phyloP scores from a whole-genome alignment of 2,888 invertebrate genomes.

The Gastrophysa polygoni region DNA sequence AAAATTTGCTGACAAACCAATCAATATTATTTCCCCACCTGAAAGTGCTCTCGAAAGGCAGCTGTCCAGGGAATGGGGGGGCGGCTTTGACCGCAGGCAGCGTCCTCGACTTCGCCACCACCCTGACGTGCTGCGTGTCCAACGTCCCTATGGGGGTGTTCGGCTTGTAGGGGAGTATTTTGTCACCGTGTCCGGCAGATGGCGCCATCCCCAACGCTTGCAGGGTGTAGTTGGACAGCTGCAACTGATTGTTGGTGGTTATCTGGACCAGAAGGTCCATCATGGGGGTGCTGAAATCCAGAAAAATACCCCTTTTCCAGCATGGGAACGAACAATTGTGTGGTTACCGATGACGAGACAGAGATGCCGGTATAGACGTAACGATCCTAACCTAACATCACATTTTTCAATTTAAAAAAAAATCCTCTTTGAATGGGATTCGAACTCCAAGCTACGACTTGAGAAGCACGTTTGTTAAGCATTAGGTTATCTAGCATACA shows the following conservation, averaged over 20 bases:
- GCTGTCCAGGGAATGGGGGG: conserved; percentile 51
- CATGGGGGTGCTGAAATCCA: conserved; percentile 70
- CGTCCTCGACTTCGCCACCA: conserved; percentile 51
- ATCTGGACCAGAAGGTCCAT: conserved; percentile 78
- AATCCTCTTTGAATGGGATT: too few relatives aligned
- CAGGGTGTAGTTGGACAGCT: conserved; percentile 69
- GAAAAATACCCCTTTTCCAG: too few relatives aligned
- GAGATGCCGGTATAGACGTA: too few relatives aligned
- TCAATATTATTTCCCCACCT: neutral
- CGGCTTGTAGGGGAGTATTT: conserved; percentile 71
- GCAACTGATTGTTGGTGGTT: conserved; percentile 70
- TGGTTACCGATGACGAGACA: too few relatives aligned
- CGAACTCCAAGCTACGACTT: too few relatives aligned
- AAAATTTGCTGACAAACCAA: too few relatives aligned
- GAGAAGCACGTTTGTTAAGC: too few relatives aligned
- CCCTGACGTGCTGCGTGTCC: conserved; percentile 59
- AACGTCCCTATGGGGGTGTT: conserved; percentile 73
- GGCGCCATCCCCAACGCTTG: conserved; percentile 65
- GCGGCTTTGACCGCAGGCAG: conserved; percentile 38
- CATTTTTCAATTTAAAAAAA: too few relatives aligned
- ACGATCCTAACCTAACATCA: too few relatives aligned
- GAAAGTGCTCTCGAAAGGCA: conserved; percentile 69
- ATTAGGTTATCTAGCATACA: too few relatives aligned
- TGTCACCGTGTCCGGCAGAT: conserved; percentile 60
- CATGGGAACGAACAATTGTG: too few relatives aligned